phyloP scores from a whole-genome alignment of 2,113 vertebrate species.

The Casuarius casuarius region DNA sequence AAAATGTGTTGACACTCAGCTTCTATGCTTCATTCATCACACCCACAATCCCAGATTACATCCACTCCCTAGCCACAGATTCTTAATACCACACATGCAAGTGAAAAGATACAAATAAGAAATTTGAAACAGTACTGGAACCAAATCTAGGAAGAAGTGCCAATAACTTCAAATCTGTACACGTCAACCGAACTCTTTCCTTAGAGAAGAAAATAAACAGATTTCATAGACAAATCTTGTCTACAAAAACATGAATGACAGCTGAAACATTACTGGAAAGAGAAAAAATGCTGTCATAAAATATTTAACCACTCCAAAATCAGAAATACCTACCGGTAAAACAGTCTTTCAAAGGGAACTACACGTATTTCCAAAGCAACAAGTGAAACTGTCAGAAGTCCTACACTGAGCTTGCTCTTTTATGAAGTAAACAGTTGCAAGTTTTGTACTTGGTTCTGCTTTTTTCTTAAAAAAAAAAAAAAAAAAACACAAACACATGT shows the following conservation, averaged over 20 bases:
- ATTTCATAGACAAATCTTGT: not conserved
- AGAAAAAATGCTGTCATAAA: not conserved
- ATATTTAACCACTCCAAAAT: not conserved
- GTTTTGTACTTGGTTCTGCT: not conserved
- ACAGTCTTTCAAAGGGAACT: not conserved
- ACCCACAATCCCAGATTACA: not conserved
- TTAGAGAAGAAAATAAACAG: not conserved
- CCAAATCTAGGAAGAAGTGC: not conserved
- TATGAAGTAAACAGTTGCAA: not conserved
- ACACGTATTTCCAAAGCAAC: not conserved
- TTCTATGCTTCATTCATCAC: not conserved
- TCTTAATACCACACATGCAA: not conserved
- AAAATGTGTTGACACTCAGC: not conserved
- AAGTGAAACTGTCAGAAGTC: not conserved
- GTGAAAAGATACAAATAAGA: not conserved
- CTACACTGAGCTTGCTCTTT: not conserved
- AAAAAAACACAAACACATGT: not conserved
- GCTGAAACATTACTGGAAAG: not conserved
- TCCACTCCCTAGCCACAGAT: not conserved
- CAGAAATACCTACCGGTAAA: conserved; percentile 8
- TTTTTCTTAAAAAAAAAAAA: not conserved
- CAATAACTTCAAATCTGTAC: not conserved
- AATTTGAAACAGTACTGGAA: not conserved
- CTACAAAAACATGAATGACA: conserved; percentile 4
- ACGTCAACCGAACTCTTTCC: not conserved